Evolutionary conservation across 2,797 vertebrate species (phyloP).

Genomic region (Enoplosus armatus): DNA sequence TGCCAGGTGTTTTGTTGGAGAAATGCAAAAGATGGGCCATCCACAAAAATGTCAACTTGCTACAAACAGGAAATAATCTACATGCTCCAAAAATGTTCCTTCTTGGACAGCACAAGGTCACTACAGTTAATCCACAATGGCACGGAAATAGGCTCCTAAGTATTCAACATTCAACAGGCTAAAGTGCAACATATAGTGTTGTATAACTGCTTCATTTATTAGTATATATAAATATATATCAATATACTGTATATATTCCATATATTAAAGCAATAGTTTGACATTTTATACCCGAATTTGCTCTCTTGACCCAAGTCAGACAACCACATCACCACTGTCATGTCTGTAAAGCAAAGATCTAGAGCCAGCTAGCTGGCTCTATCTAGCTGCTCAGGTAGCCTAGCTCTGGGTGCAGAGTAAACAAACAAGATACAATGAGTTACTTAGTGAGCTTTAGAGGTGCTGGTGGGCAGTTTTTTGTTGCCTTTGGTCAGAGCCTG

Average conservation of each 20-base stretch:
- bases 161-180: background rate
- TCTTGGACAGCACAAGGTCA: conserved; percentile 15
- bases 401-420: background rate
- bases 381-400: background rate
- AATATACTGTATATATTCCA: no score
- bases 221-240: no score
- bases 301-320: background rate
- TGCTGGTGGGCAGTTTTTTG: background rate
- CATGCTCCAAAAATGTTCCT: conserved; percentile 1
- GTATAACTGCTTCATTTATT: background rate
- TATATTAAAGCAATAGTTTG: background rate
- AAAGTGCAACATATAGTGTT: background rate
- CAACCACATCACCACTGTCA: background rate
- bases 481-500: background rate
- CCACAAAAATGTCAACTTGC: conserved; percentile 6
- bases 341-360: background rate
- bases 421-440: background rate
- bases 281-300: background rate
- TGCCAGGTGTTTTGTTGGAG: no score
- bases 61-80: conserved; percentile 27
- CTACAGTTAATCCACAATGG: background rate
- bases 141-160: background rate
- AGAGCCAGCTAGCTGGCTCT: background rate
- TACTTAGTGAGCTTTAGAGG: background rate
- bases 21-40: conserved; percentile 16